Evolutionary conservation across 1,140 invertebrate genomes (phyloP).

Genomic region (Drosophila elegans): DNA sequence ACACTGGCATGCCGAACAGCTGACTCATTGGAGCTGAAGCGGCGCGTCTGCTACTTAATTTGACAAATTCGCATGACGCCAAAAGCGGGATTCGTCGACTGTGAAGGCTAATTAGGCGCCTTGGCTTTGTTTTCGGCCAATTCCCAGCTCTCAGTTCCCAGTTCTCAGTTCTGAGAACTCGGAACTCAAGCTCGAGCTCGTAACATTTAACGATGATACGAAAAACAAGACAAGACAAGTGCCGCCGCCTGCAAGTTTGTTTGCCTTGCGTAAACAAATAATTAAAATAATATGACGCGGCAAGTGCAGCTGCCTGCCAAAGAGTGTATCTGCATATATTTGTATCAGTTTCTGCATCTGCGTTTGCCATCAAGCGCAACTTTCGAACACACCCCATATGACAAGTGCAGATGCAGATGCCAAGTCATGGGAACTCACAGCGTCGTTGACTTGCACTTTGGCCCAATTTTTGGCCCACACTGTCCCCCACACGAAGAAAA

Average conservation of each 20-base stretch:
- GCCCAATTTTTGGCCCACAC: slow-evolving; percentile 43
- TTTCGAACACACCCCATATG: slow-evolving; percentile 36
- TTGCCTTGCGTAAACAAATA: slow-evolving; percentile 79
- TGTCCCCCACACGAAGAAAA: neutral
- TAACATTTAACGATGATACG: slow-evolving; percentile 64
- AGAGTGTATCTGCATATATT: slow-evolving; percentile 5
- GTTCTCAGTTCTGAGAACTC: slow-evolving; percentile 4
- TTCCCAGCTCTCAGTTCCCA: slow-evolving; percentile 27
- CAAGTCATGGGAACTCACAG: slow-evolving; percentile 46
- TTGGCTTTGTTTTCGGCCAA: slow-evolving; percentile 39
- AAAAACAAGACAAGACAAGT: slow-evolving; percentile 51
- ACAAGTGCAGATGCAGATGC: slow-evolving; percentile 28
- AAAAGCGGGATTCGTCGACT: neutral
- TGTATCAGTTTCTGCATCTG: slow-evolving; percentile 50
- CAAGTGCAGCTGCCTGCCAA: slow-evolving; percentile 44
- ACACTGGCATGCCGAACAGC: slow-evolving; percentile 51
- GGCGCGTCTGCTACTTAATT: slow-evolving; percentile 64
- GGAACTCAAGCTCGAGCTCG: slow-evolving; percentile 32
- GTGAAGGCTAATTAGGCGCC: slow-evolving; percentile 69
- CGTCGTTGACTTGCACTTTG: slow-evolving; percentile 37
- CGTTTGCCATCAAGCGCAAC: slow-evolving; percentile 62
- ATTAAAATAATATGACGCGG: slow-evolving; percentile 76
- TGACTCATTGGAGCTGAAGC: slow-evolving; percentile 37
- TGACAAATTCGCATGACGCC: slow-evolving; percentile 80
- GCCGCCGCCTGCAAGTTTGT: slow-evolving; percentile 73